Base-by-base conservation (phyloP, 1,140 invertebrate species). In the Armadillidium nasatum region DNA sequence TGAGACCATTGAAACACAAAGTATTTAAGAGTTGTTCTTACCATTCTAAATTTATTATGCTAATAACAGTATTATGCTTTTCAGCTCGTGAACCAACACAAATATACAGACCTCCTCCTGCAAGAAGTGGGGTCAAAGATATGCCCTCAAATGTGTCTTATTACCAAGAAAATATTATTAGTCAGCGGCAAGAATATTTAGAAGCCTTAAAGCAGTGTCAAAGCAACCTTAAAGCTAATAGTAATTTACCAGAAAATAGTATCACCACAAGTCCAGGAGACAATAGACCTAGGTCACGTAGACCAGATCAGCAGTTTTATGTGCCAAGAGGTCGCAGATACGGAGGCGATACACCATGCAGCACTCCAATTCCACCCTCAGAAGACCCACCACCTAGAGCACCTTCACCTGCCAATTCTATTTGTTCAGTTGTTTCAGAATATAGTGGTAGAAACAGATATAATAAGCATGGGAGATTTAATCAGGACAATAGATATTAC, bases 361-460 rank as follows among this genome's bases (percentile, higher is more conserved):
- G 44, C 66, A 68, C 73, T 68, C 73, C 73, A 44, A 60, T 68
- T 11, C 44, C 73, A 21, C 54, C 43, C 9, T 44, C 50, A 15
- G 50, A 60, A 15, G 50, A 60, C 19, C 11, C 11, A 15, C 50
- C 11, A 13, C 50, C 50, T 60, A 60, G 50, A 7, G 50, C 50
- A 19, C 73, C 73, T 33, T 75, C 73, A 10, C 73, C 73, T 75
- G 60, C 73, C 73, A 68, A 54, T 60, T 75, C 73, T 22, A 75
- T 75, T 19, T 68, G 60, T 21, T 68, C 54, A 44, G 68, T 80
- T n/a, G 79, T 74, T 13, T 80, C 79, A n/a, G 79, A 80, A 68
- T 80, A 71, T 68, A 80, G 79, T 45, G 79, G 79, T 11, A 72
- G 77, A 45, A 78, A 80, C 68, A 67, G 79, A 11, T 80, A 80